A percentile compares a stretch with the other conserved stretches of the same genome.
phyloP scores from a whole-genome alignment of 2,888 invertebrate species.

The Epinotia demarniana region DNA sequence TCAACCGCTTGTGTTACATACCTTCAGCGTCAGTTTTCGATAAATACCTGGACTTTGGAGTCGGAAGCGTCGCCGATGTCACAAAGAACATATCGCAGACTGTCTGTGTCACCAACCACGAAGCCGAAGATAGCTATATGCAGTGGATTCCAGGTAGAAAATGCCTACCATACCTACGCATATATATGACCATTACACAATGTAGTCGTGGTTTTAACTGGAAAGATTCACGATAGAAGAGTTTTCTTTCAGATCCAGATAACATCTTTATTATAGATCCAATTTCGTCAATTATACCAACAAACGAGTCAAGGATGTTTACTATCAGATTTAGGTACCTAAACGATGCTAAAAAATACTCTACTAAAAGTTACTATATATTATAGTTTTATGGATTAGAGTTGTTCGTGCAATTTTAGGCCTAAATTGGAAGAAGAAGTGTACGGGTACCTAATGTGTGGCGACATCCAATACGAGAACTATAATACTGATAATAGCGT shows the following conservation, averaged over 20 bases:
- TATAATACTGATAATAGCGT: conserved; percentile 48
- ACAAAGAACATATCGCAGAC: conserved; percentile 77
- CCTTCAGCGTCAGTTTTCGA: conserved; percentile 76
- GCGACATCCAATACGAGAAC: conserved; percentile 70
- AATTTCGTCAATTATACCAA: conserved; percentile 67
- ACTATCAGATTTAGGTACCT: conserved; percentile 75
- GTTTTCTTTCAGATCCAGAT: conserved; percentile 67
- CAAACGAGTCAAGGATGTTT: conserved; percentile 75
- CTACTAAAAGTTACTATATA: neutral
- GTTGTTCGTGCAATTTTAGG: conserved; percentile 53
- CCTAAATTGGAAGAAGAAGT: conserved; percentile 71
- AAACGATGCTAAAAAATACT: neutral
- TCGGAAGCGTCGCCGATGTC: conserved; percentile 67
- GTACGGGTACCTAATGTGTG: conserved; percentile 73
- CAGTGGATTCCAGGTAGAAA: conserved; percentile 74
- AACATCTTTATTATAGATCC: conserved; percentile 75
- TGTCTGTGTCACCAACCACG: conserved; percentile 77
- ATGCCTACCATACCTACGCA: neutral
- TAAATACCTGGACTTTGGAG: conserved; percentile 74
- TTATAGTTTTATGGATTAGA: neutral
- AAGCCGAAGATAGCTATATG: conserved; percentile 70
- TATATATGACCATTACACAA: neutral
- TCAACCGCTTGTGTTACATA: conserved; percentile 67
- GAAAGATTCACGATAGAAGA: neutral
- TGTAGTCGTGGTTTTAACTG: neutral